Percentiles rank a stretch among this genome's conserved stretches.
Conservation (phyloP, 1,140 invertebrate genomes). For the Drosophila gunungcola region DNA sequence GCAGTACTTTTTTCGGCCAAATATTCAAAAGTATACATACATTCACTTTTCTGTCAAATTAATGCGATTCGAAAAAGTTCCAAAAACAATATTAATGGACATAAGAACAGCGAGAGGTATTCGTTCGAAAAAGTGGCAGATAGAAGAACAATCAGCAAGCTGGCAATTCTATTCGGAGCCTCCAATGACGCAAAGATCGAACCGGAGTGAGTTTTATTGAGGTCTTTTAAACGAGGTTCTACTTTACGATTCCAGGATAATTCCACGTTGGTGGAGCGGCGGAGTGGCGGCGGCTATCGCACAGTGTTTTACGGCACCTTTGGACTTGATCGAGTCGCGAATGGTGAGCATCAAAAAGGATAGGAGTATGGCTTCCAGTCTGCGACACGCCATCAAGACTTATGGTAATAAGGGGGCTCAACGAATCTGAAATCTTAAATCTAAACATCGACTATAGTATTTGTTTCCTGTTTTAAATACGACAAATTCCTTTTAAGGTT, state of each 20-base stretch:
- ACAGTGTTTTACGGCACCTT: constrained; percentile 38
- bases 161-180: constrained; percentile 10
- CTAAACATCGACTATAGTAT: too few species aligned
- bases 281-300: constrained; percentile 45
- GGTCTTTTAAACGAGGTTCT: not conserved
- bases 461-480: too few species aligned
- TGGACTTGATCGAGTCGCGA: constrained; percentile 59
- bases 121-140: not conserved
- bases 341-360: constrained; percentile 47
- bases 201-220: not conserved
- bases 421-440: too few species aligned
- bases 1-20: not conserved
- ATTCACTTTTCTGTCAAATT: constrained; percentile 2
- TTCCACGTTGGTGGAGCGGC: constrained; percentile 62
- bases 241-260: constrained; percentile 10
- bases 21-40: constrained; percentile 3
- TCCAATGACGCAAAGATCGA: constrained; percentile 1
- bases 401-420: constrained; percentile 30
- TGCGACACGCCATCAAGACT: not conserved
- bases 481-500: constrained; percentile 17
- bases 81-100: constrained; percentile 14
- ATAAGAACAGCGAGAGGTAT: constrained; percentile 1
- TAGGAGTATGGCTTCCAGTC: not conserved
- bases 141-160: constrained; percentile 16
- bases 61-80: not conserved